Percentiles rank a stretch among this genome's conserved stretches.
These are phyloP conservation scores for Meloe dianella DNA, from an alignment of 2,888 invertebrate species.

Conservation along the genomic window DNA sequence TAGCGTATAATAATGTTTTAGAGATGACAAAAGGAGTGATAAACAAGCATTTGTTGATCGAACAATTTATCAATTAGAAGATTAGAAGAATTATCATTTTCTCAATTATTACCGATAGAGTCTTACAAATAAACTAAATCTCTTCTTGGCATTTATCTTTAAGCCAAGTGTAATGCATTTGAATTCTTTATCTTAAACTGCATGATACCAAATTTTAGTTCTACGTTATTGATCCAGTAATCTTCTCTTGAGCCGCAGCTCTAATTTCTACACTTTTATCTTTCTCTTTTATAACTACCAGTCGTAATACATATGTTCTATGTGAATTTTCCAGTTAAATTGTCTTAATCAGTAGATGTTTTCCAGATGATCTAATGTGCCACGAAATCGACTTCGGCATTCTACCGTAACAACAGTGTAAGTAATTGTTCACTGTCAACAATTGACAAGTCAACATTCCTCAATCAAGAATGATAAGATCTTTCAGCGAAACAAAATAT, in stretches of 20 bases:
- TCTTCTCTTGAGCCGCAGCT: not conserved
- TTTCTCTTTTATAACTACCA: not conserved
- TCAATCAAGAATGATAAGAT: slow-evolving; percentile 26
- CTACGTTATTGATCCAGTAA: not conserved
- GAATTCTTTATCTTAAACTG: not conserved
- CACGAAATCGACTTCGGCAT: slow-evolving; percentile 21
- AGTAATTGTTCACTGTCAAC: slow-evolving; percentile 30
- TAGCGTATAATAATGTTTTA: too few relatives aligned
- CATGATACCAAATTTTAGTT: not conserved
- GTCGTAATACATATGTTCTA: not conserved
- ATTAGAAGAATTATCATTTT: too few relatives aligned
- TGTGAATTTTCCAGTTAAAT: slow-evolving; percentile 27
- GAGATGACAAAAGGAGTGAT: too few relatives aligned
- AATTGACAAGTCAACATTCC: slow-evolving; percentile 33
- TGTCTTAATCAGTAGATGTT: slow-evolving; percentile 31
- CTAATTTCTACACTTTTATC: not conserved
- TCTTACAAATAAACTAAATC: too few relatives aligned
- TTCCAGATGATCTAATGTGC: slow-evolving; percentile 29
- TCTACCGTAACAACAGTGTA: slow-evolving; percentile 31
- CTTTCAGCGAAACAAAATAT: slow-evolving; percentile 8
- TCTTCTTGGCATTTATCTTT: too few relatives aligned
- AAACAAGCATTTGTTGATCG: too few relatives aligned
- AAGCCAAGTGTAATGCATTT: not conserved
- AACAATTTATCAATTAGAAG: too few relatives aligned
- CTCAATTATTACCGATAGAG: too few relatives aligned